These are phyloP conservation scores for Characodon lateralis DNA, from an alignment of 2,797 vertebrate species.

Conservation along the genomic window DNA sequence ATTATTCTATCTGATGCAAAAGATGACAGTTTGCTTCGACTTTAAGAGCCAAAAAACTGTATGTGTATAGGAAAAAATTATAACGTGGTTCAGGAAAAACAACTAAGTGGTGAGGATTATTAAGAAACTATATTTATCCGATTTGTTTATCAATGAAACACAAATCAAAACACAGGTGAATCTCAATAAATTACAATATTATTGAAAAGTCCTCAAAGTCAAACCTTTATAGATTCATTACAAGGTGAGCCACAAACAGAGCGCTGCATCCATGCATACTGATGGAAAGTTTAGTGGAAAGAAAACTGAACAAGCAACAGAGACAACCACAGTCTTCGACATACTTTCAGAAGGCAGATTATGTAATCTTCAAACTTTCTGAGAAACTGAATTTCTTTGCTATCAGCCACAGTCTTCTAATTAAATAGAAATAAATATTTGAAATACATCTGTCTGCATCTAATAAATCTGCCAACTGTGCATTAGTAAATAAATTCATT, in stretches of 20 bases:
- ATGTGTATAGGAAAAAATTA: no score
- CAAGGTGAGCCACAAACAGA: background rate
- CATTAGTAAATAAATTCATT: background rate
- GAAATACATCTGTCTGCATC: no score
- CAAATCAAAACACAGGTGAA: background rate
- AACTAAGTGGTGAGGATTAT: no score
- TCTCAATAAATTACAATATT: background rate
- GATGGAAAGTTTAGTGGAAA: background rate
- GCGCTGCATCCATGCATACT: no score
- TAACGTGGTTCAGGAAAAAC: background rate
- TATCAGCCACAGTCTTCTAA: background rate
- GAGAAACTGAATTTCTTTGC: background rate
- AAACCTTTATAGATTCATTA: no score
- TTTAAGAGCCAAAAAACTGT: no score
- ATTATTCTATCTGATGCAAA: background rate
- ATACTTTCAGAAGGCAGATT: background rate
- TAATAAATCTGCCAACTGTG: no score
- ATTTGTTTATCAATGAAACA: no score
- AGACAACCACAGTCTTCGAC: no score
- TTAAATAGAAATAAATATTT: background rate
- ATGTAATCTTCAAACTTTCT: background rate
- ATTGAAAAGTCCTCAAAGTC: background rate
- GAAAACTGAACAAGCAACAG: background rate
- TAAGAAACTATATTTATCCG: background rate
- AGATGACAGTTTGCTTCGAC: background rate